Conservation (phyloP, 1,140 invertebrate species). For the Holotrichia oblita region DNA sequence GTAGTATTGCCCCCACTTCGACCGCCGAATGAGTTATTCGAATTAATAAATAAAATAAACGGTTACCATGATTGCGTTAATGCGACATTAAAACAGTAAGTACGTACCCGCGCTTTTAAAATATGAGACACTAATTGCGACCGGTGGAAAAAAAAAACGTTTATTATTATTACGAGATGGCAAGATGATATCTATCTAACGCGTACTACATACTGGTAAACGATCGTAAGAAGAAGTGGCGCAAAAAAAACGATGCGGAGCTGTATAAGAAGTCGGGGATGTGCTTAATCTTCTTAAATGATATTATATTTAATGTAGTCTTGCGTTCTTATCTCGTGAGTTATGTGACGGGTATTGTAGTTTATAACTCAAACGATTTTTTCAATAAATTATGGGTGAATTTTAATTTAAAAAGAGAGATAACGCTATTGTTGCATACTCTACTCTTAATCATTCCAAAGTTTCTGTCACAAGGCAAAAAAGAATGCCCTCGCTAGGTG, state of each 20-base stretch:
- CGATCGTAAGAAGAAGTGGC: background rate
- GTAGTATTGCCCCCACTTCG: background rate
- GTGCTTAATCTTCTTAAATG: constrained; percentile 13
- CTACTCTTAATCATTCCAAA: too few species aligned
- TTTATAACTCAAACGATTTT: background rate
- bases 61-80: constrained; percentile 6
- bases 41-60: constrained; percentile 19
- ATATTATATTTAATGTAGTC: background rate
- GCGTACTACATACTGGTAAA: background rate
- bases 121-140: constrained; percentile 7
- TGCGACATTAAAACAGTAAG: constrained; percentile 12
- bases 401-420: too few species aligned
- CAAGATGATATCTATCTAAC: constrained; percentile 6
- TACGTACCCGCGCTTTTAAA: constrained; percentile 1
- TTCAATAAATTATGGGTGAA: background rate
- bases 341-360: constrained; percentile 2
- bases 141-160: background rate
- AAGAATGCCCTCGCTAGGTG: too few species aligned
- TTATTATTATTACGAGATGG: constrained; percentile 1
- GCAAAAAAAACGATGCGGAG: background rate
- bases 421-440: too few species aligned
- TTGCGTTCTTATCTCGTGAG: background rate
- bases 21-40: constrained; percentile 4
- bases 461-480: too few species aligned
- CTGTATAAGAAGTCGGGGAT: background rate